A percentile compares a stretch with the other conserved stretches of the same genome.
Evolutionary conservation across 2,888 invertebrate genomes (phyloP).

Genomic region (Agrilus biguttatus): DNA sequence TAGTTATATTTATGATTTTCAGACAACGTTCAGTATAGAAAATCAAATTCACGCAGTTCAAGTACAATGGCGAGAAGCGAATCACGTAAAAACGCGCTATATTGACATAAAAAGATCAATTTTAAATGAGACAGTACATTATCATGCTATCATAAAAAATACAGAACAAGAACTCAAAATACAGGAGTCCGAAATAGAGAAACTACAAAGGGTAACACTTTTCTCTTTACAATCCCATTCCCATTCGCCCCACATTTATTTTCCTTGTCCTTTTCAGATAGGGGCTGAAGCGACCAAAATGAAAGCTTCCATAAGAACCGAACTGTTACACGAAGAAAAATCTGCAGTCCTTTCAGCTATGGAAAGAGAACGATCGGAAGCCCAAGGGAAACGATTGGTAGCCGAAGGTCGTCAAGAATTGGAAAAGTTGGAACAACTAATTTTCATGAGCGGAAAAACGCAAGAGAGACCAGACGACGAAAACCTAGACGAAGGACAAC

Average conservation of each 20-base stretch:
- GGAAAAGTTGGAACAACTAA: conserved; percentile 61
- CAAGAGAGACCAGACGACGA: conserved; percentile 23
- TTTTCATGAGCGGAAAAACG: conserved; percentile 47
- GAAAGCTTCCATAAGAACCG: conserved; percentile 52
- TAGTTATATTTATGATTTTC: too few relatives aligned
- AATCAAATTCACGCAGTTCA: conserved; percentile 70
- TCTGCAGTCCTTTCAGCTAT: conserved; percentile 52
- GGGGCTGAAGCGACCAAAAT: conserved; percentile 61
- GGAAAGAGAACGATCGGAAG: conserved; percentile 46
- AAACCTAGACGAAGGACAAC: conserved; percentile 19
- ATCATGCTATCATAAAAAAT: conserved; percentile 55
- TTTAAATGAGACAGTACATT: conserved; percentile 55
- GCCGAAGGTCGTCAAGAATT: conserved; percentile 56
- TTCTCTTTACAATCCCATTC: not conserved
- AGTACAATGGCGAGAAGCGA: conserved; percentile 70
- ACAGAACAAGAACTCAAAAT: conserved; percentile 51
- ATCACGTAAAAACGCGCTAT: conserved; percentile 65
- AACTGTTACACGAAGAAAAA: conserved; percentile 54
- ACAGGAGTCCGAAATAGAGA: conserved; percentile 60
- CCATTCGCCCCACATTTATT: not conserved
- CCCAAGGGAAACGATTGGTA: conserved; percentile 53
- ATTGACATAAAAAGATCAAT: conserved; percentile 53
- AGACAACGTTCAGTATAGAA: conserved; percentile 56
- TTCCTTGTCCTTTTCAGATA: conserved; percentile 35
- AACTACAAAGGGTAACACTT: conserved; percentile 44